Percentiles rank a stretch among this genome's conserved stretches.
Conservation (phyloP, 2,888 invertebrate genomes). For the Trypoxylon attenuatum region DNA sequence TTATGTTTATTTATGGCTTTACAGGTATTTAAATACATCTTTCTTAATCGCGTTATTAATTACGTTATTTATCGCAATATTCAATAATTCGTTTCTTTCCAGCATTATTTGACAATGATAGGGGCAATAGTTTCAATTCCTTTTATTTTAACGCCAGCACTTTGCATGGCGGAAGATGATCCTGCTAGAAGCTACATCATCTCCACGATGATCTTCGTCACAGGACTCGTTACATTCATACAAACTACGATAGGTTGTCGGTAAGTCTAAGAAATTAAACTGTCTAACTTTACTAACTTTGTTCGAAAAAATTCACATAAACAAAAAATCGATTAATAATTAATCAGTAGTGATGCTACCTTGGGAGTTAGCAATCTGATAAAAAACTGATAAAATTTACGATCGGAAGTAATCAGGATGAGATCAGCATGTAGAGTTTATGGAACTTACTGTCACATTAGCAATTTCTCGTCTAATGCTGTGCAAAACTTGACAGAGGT, state of each 20-base stretch:
- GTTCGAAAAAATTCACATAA: background rate
- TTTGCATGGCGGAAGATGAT: constrained; percentile 86
- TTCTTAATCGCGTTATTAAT: background rate
- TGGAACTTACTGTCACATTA: too few species aligned
- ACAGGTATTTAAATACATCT: constrained; percentile 77
- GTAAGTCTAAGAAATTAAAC: constrained; percentile 51
- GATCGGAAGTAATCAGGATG: too few species aligned
- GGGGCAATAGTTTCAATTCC: constrained; percentile 90
- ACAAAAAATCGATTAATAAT: background rate
- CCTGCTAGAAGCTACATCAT: constrained; percentile 85
- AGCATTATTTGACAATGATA: constrained; percentile 91
- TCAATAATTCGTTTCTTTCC: too few species aligned
- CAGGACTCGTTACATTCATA: constrained; percentile 85
- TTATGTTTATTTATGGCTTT: constrained; percentile 87
- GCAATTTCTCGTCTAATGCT: too few species aligned
- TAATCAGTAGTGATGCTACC: background rate
- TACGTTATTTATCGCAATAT: background rate
- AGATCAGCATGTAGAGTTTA: too few species aligned
- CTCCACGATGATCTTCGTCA: constrained; percentile 89
- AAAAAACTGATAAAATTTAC: background rate
- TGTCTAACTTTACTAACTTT: too few species aligned
- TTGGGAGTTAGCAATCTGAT: background rate
- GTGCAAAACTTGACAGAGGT: too few species aligned
- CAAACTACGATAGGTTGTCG: constrained; percentile 85
- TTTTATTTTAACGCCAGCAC: constrained; percentile 86